Conservation (phyloP, 2,797 vertebrate genomes). For the Semotilus atromaculatus region DNA sequence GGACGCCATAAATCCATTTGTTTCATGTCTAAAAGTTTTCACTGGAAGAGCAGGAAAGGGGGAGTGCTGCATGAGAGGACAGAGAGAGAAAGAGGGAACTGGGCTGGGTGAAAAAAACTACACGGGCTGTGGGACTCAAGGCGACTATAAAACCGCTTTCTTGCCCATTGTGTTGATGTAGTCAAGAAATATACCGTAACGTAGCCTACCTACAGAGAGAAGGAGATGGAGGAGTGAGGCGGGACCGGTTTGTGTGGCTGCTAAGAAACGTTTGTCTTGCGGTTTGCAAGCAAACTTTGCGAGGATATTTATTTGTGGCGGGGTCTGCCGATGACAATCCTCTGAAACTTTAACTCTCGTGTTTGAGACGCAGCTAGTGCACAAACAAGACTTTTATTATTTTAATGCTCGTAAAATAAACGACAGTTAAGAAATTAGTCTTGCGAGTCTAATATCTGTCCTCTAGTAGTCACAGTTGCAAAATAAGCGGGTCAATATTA, state of each 20-base stretch:
- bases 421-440: not conserved
- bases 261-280: slow-evolving; percentile 19
- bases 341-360: slow-evolving; percentile 20
- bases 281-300: slow-evolving; percentile 33
- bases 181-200: slow-evolving; percentile 60
- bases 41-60: slow-evolving; percentile 10
- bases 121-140: slow-evolving; percentile 64
- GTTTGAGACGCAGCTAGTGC: slow-evolving; percentile 11
- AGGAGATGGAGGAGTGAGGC: slow-evolving; percentile 43
- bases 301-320: slow-evolving; percentile 35
- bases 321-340: slow-evolving; percentile 24
- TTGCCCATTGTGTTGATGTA: slow-evolving; percentile 68
- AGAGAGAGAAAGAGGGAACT: slow-evolving; percentile 42
- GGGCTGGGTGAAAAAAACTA: slow-evolving; percentile 61
- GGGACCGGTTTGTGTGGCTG: slow-evolving; percentile 23
- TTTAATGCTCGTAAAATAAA: slow-evolving; percentile 6
- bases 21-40: slow-evolving; percentile 25
- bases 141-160: slow-evolving; percentile 75
- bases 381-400: slow-evolving; percentile 6
- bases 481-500: slow-evolving; percentile 1
- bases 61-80: slow-evolving; percentile 18
- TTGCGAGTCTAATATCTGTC: not conserved
- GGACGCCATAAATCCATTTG: not conserved
- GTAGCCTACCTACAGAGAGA: slow-evolving; percentile 55
- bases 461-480: not conserved